Evolutionary conservation across 2,113 vertebrate genomes (phyloP), one percentile per base, ranked within the genome.

Genomic region (Antechinus stuartii): DNA sequence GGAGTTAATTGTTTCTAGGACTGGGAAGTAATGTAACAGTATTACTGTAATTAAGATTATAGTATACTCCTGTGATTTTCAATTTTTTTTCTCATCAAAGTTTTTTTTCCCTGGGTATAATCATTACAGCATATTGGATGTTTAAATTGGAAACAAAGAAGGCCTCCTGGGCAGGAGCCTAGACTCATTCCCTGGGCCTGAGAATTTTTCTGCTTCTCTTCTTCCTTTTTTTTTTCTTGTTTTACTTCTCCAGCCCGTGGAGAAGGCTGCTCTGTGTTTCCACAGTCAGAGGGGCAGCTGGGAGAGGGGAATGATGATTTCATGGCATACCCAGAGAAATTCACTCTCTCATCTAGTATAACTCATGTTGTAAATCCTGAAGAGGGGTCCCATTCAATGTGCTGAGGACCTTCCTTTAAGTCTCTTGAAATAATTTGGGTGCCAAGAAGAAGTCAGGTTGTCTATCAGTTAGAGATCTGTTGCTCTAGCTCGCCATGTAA

Each of bases 1-100:
- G 93, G 52, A 90, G 25, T 93, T 90, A 30, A 24, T 47, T 50
- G 50, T 95, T 96, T 94, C 92, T 95, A 46, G 42, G 46, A 50
- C 91, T 57, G 84, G 76, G 23, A 49, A 27, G 16, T 91, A 26
- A 27, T 91, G 52, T 1, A 91, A 8, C 54, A 96, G n/a, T 76
- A n/a, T 95, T 91, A 53, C 47, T 27, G 16, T 89, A 91, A 30
- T 8, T 6, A 92, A 53, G 35, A 47, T 89, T 56, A 30, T 23
- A 3, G 46, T 95, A 96, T 91, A 84, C 55, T 94, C n/a, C 35
- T 27, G 46, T 76, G 92, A n/a, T 91, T 55, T 16, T 53, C 49
- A 61, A 91, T 26, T 25, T 95, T 92, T 47, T 46, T 46, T 12
- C 26, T 93, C 24, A 11, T 90, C n/a, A 35, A 2, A 27, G 23